Base-by-base conservation (phyloP, 2,113 vertebrate genomes). In the Sciurus niger region DNA sequence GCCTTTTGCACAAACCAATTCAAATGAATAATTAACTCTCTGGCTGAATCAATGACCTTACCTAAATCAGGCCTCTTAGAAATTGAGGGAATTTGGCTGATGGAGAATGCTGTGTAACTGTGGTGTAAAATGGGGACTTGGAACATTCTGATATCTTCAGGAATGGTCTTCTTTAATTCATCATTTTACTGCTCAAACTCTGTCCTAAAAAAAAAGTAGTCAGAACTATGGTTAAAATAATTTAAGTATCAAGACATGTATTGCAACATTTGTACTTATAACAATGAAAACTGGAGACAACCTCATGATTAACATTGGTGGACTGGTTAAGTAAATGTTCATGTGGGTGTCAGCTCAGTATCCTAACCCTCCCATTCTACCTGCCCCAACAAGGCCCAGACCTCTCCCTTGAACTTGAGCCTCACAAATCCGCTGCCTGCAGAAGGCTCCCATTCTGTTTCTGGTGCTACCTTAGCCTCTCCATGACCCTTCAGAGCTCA, bases 11-110 rank as follows among this genome's bases (percentile, higher is more conserved):
- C 90, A 95, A 96, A 95, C 97, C 97, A 97, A 94, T 97, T 96
- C 90, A 95, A 93, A 98, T 97, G 97, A 97, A 96, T 96, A 97
- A 97, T 98, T 97, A 98, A 98, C 95, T 98, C 89, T 96, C 76
- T 30, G 58, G 72, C 94, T 93, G 79, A 97, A 97, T 97, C 92
- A 96, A 96, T 97, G 96, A 97, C 96, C 95, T 97, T 95, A 92
- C 96, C 84, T 94, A 95, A 97, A 89, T 93, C 83, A 83, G 79
- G 65, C 77, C 96, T 95, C 95, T 95, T 95, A 32, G 86, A 92
- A 89, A 96, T 95, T 51, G 88, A 94, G 55, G 72, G 83, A 90
- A 90, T 95, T 86, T 91, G 87, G 65, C 92, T 87, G 87, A 87
- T 93, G 96, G 84, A 93, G 96, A 77, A 94, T 55, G 11, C 65